A percentile compares a stretch with the other conserved stretches of the same genome.
These are phyloP conservation scores for Chrysoperla carnea DNA, from an alignment of 1,140 invertebrate species.

Conservation along the genomic window DNA sequence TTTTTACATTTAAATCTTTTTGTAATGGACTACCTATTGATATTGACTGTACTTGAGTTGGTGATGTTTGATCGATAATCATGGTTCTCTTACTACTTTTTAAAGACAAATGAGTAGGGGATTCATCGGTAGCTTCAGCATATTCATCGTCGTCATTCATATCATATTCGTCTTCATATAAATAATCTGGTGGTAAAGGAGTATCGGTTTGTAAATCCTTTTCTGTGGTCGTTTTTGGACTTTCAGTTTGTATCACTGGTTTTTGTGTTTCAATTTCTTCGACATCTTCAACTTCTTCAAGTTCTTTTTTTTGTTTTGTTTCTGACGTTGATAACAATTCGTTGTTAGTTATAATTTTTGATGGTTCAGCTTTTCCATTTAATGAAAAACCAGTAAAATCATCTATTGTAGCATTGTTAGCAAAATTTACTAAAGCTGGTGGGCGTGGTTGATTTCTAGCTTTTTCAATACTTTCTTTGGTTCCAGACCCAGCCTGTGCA, in stretches of 20 bases:
- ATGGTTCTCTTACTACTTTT: conserved; percentile 5
- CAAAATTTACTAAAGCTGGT: conserved; percentile 3
- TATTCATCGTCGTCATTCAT: conserved; percentile 5
- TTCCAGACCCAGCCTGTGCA: conserved; percentile 60
- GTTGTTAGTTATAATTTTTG: neutral
- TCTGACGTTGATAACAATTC: conserved; percentile 4
- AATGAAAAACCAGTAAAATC: conserved; percentile 4
- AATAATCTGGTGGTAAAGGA: neutral
- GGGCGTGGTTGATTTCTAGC: conserved; percentile 21
- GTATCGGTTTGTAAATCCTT: neutral
- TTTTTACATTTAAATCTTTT: conserved; percentile 25
- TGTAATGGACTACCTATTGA: conserved; percentile 26
- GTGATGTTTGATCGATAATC: conserved; percentile 22
- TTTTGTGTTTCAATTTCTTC: conserved; percentile 12
- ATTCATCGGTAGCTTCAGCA: conserved; percentile 7
- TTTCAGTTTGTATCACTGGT: neutral
- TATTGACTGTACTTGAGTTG: conserved; percentile 30
- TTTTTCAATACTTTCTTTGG: conserved; percentile 27
- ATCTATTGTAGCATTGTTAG: conserved; percentile 8
- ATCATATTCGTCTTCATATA: neutral
- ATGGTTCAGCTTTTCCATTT: neutral
- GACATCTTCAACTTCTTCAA: conserved; percentile 23
- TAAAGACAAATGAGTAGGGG: conserved; percentile 4
- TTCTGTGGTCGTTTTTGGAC: neutral
- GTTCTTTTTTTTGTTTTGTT: conserved; percentile 16